These are phyloP conservation scores for Sprattus sprattus DNA, from an alignment of 2,113 vertebrate species.

Conservation along the genomic window DNA sequence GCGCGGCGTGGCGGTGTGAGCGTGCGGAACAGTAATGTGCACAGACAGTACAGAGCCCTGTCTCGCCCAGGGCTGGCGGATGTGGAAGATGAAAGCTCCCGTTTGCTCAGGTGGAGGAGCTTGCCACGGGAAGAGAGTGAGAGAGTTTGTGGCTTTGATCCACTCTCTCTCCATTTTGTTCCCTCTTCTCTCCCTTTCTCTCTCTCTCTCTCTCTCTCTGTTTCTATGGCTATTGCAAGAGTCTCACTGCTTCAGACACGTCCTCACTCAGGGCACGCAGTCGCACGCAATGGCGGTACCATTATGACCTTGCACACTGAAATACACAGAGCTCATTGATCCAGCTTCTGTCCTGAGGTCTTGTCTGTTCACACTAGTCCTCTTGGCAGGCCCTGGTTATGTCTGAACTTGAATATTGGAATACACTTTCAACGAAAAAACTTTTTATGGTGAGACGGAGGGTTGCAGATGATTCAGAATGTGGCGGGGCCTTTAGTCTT, in stretches of 20 bases:
- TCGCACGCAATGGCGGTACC: background rate
- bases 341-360: too few species aligned
- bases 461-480: too few species aligned
- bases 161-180: constrained; percentile 8
- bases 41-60: constrained; percentile 34
- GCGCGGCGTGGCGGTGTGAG: constrained; percentile 19
- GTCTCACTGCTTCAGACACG: background rate
- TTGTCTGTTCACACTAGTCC: too few species aligned
- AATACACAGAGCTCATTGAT: background rate
- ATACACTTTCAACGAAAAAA: too few species aligned
- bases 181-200: background rate
- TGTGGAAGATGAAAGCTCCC: constrained; percentile 51
- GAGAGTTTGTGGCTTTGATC: constrained; percentile 48
- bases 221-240: background rate
- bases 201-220: constrained; percentile 13
- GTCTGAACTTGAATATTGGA: too few species aligned
- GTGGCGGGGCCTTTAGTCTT: too few species aligned
- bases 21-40: constrained; percentile 44
- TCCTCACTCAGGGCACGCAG: background rate
- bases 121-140: constrained; percentile 34
- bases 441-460: too few species aligned
- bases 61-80: constrained; percentile 36
- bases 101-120: constrained; percentile 50
- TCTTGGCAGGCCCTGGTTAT: too few species aligned
- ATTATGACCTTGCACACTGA: background rate